A percentile compares a stretch with the other conserved stretches of the same genome.
Evolutionary conservation across 2,888 invertebrate species (phyloP).

Genomic region (Tipula lateralis): DNA sequence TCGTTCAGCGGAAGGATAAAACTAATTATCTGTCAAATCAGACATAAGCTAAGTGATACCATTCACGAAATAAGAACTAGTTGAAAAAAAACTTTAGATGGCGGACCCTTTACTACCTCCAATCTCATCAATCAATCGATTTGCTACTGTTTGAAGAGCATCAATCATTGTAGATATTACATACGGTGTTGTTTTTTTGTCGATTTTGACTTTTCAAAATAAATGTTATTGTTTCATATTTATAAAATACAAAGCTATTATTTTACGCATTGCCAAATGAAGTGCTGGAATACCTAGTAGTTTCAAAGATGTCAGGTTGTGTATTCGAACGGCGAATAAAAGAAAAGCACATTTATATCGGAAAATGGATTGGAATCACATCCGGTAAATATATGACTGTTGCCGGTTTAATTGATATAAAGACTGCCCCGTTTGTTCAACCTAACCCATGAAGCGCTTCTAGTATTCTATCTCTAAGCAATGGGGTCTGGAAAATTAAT

Average conservation of each 20-base stretch:
- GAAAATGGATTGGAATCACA: slow-evolving; percentile 97
- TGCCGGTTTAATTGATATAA: slow-evolving; percentile 89
- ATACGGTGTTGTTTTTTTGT: no score
- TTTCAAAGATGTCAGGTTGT: slow-evolving; percentile 91
- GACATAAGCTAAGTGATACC: no score
- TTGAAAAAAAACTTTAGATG: no score
- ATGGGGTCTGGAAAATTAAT: no score
- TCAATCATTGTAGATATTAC: no score
- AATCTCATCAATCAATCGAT: no score
- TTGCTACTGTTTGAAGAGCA: no score
- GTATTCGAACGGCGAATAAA: slow-evolving; percentile 93
- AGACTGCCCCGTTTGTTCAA: slow-evolving; percentile 87
- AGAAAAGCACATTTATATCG: slow-evolving; percentile 88
- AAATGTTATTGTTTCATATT: background rate
- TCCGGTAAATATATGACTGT: slow-evolving; percentile 79
- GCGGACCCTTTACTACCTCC: no score
- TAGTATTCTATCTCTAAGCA: slow-evolving; percentile 92
- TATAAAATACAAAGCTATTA: slow-evolving; percentile 53
- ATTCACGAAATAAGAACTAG: no score
- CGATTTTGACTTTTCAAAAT: background rate
- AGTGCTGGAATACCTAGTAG: slow-evolving; percentile 93
- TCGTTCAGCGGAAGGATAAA: no score
- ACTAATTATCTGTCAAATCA: no score
- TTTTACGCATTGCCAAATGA: slow-evolving; percentile 85
- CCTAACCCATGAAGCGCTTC: slow-evolving; percentile 97